Base-by-base conservation (phyloP, 2,797 vertebrate genomes). In the Microcaecilia unicolor region DNA sequence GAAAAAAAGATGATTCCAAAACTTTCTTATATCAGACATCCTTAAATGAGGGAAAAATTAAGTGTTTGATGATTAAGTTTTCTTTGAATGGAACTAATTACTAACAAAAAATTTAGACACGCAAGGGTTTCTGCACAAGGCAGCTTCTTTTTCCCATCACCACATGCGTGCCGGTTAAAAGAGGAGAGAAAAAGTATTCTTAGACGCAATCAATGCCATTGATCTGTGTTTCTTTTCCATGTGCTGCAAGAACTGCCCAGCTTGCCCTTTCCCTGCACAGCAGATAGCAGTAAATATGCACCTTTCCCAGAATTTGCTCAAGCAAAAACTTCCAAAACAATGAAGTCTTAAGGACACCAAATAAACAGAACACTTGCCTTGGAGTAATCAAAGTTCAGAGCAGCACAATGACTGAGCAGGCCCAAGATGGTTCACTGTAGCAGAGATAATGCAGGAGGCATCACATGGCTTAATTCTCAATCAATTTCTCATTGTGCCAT, bases 401-500 rank as follows among this genome's bases (percentile, higher is more conserved):
- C n/a, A 46, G 53, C 34, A 34, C 29, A 49, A 55, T 19, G 28
- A 31, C 29, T 51, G 51, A 48, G 56, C 43, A 44, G 36, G 21
- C 18, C 48, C n/a, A 14, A 26, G 22, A 50, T 51, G 48, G 48
- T 44, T 72, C 39, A 62, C 61, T 60, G 48, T 28, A 70, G 41
- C 31, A 62, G 55, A 57, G 55, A 64, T 69, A 67, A 54, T 47
- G 47, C 37, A 52, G 44, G 22, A 41, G 25, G 51, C 23, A 0
- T 44, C 61, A 66, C 41, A 43, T 1, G 25, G 34, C 12, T n/a
- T n/a, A 22, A 64, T 58, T 57, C 68, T 46, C 48, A 43, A 70
- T 68, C 16, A 51, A 66, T 68, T 67, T 70, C 47, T 60, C 49
- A 67, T 67, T 9, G 4, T 45, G 34, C 28, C 48, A 56, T 31